phyloP scores from a whole-genome alignment of 2,888 invertebrate genomes.

The Auanema sp. region DNA sequence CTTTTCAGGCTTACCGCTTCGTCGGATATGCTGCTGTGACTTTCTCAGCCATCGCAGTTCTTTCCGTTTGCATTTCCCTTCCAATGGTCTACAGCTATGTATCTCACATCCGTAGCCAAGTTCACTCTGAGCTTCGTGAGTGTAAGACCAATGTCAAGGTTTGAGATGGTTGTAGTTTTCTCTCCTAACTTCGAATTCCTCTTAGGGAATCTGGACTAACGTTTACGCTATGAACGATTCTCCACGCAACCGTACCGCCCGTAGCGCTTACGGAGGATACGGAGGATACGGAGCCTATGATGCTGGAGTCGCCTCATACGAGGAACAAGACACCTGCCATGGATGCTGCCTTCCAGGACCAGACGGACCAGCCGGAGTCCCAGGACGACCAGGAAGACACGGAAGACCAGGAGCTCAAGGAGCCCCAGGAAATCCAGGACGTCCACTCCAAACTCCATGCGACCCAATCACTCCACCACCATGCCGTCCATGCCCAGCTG shows the following conservation, averaged over 20 bases:
- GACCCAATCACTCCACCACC: constrained; percentile 52
- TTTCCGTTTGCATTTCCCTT: constrained; percentile 41
- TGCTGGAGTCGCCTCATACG: constrained; percentile 33
- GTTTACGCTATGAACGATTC: constrained; percentile 3
- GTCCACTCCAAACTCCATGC: constrained; percentile 49
- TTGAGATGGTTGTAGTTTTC: no score
- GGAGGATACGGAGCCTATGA: constrained; percentile 32
- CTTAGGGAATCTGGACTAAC: no score
- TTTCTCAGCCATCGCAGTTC: constrained; percentile 43
- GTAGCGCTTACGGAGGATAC: constrained; percentile 27
- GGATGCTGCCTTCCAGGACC: constrained; percentile 52
- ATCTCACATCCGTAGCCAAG: constrained; percentile 28
- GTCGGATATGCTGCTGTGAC: constrained; percentile 45
- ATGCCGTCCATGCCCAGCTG: constrained; percentile 47
- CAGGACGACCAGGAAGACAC: constrained; percentile 39
- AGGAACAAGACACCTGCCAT: constrained; percentile 45
- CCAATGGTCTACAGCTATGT: constrained; percentile 48
- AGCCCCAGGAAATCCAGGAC: constrained; percentile 47
- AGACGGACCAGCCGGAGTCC: constrained; percentile 39
- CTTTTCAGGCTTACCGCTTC: constrained; percentile 35
- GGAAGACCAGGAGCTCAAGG: constrained; percentile 52
- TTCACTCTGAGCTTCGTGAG: no score
- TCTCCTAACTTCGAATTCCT: no score
- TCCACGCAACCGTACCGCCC: constrained; percentile 46
- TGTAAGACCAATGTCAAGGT: no score